phyloP scores from a whole-genome alignment of 2,888 invertebrate species.

The Plebejus melissa region DNA sequence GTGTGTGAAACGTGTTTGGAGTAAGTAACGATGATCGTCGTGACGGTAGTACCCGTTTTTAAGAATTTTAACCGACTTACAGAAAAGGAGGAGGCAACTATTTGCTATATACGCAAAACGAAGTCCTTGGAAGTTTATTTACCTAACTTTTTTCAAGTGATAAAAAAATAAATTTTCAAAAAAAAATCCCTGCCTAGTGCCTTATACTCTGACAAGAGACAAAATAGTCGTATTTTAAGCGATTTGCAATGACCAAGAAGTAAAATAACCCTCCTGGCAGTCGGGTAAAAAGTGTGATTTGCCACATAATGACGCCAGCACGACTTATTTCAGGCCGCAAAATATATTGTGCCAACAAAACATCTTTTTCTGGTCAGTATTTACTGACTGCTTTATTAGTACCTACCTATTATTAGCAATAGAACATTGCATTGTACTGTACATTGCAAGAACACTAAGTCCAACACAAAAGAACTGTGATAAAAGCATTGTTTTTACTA shows the following conservation, averaged over 20 bases:
- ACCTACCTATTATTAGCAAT: not conserved
- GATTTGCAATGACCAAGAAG: no score
- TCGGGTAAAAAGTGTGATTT: no score
- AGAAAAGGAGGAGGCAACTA: not conserved
- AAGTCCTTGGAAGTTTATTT: not conserved
- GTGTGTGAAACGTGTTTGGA: constrained; percentile 68
- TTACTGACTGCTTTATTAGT: not conserved
- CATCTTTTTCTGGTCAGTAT: not conserved
- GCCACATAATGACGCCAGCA: no score
- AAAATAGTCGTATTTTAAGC: no score
- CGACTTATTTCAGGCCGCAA: not conserved
- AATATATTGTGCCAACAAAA: not conserved
- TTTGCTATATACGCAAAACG: no score
- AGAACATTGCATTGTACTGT: not conserved
- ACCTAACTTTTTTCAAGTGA: no score
- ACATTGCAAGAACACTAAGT: not conserved
- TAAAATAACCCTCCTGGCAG: no score
- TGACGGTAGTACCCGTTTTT: constrained; percentile 33
- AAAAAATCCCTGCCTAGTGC: no score
- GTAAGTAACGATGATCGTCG: constrained; percentile 44
- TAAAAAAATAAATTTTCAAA: no score
- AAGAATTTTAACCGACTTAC: not conserved
- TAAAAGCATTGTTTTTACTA: not conserved
- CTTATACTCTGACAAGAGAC: no score
- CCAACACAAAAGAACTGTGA: not conserved